Evolutionary conservation across 64 coral and sea anemone species (phyloP).

Genomic region (Montipora sp.): DNA sequence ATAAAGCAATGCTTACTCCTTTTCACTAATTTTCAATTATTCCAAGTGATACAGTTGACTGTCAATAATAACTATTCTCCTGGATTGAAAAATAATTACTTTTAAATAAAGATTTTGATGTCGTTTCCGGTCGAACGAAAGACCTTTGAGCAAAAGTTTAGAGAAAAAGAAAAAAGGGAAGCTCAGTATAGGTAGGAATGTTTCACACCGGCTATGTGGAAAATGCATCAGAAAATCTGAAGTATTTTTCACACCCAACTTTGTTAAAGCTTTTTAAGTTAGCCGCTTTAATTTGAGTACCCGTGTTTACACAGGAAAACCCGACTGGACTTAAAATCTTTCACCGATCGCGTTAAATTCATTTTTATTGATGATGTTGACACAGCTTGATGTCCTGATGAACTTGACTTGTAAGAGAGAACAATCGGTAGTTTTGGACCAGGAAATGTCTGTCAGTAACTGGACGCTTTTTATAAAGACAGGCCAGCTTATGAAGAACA

Average conservation of each 20-base stretch:
- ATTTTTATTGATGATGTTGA: conserved; percentile 40
- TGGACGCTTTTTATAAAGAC: background rate
- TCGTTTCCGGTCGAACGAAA: background rate
- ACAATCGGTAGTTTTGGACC: background rate
- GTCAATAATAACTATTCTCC: too few species aligned
- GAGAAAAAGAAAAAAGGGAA: too few species aligned
- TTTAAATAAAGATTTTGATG: background rate
- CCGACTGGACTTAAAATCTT: conserved; percentile 11
- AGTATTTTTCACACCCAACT: conserved; percentile 32
- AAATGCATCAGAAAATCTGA: conserved; percentile 9
- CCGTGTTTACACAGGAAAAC: conserved; percentile 32
- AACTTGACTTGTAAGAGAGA: background rate
- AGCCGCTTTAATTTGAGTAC: conserved; percentile 2
- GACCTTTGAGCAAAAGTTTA: too few species aligned
- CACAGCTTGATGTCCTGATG: conserved; percentile 30
- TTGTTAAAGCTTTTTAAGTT: conserved; percentile 29
- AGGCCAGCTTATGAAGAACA: background rate
- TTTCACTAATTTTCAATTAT: background rate
- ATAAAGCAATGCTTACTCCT: background rate
- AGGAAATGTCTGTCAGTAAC: background rate
- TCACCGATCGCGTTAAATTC: background rate
- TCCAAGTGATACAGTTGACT: background rate
- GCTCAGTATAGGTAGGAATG: background rate
- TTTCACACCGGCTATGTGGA: conserved; percentile 15
- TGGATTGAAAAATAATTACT: too few species aligned